Base-by-base conservation (phyloP, 1,140 invertebrate species). In the Ceratina calcarata region DNA sequence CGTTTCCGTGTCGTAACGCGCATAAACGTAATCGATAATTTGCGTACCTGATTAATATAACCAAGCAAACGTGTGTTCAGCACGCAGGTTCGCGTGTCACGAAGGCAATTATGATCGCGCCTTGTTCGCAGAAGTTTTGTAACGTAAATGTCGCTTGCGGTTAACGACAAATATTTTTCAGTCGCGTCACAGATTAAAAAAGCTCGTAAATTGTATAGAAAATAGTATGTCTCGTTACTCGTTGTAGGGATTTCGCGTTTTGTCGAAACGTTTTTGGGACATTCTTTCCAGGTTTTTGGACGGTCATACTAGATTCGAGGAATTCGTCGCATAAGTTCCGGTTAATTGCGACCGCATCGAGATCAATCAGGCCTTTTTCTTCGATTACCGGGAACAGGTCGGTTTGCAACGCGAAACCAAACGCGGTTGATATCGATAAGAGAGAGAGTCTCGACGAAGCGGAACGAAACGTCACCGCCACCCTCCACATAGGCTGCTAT, bases 391-490 rank as follows among this genome's bases (percentile, higher is more conserved):
- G 18, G n/a, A 71, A 32, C 49, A 32, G 2, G 45, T 10, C 16
- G 20, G 4, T 45, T 20, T 10, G 60, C 22, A 61, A 53, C 27
- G 51, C 66, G 65, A 58, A 49, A 70, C 27, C 32, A 15, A 45
- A 3, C 2, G 37, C 13, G 27, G 13, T 51, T 22, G 69, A 32
- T 45, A 53, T n/a, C 49, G 77, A 73, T 79, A 73, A 66, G 12
- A 18, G 22, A n/a, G 61, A 22, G 61, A 61, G 60, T 64, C n/a
- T 4, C 62, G 16, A 64, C 3, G 4, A 3, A n/a, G 18, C 66
- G 64, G 51, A 74, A 45, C 12, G 64, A 71, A 78, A 74, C 80
- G 60, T 65, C 76, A 37, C 15, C 15, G 37, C 37, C 37, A 45
- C 37, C 37, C 37, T 45, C 37, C 32, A 37, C 32, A 6, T 6